A percentile compares a stretch with the other conserved stretches of the same genome.
Conservation (phyloP, 2,113 vertebrate genomes). For the Dipodomys spectabilis region DNA sequence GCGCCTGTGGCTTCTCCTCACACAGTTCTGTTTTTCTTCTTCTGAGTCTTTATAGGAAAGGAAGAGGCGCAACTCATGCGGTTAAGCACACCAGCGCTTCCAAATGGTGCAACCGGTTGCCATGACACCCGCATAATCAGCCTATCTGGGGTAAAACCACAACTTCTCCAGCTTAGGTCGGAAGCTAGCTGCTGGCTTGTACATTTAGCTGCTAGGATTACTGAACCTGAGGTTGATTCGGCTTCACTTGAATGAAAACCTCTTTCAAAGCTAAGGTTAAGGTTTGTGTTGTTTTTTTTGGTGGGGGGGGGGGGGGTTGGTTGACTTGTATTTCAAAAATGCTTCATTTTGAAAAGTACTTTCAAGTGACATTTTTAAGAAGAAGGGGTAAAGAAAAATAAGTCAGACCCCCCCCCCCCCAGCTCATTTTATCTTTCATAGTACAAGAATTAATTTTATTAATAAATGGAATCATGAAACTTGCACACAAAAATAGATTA, state of each 20-base stretch:
- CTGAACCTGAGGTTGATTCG: background rate
- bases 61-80: slow-evolving; percentile 86
- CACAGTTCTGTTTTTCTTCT: slow-evolving; percentile 86
- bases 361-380: background rate
- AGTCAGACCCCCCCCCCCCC: background rate
- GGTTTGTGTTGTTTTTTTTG: no score
- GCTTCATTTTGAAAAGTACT: background rate
- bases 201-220: background rate
- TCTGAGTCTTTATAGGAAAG: slow-evolving; percentile 84
- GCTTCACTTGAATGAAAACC: background rate
- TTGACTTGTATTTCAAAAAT: background rate
- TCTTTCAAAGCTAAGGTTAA: background rate
- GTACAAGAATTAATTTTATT: background rate
- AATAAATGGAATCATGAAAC: background rate
- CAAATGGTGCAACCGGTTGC: slow-evolving; percentile 88
- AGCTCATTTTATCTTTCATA: no score
- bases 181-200: slow-evolving; percentile 60
- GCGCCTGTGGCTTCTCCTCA: slow-evolving; percentile 84
- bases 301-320: no score
- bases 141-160: slow-evolving; percentile 89
- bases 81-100: slow-evolving; percentile 83
- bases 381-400: background rate
- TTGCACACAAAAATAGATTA: background rate
- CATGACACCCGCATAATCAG: slow-evolving; percentile 85
- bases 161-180: slow-evolving; percentile 87